Conservation (phyloP, 2,113 vertebrate species). For the Bubo blakistoni region DNA sequence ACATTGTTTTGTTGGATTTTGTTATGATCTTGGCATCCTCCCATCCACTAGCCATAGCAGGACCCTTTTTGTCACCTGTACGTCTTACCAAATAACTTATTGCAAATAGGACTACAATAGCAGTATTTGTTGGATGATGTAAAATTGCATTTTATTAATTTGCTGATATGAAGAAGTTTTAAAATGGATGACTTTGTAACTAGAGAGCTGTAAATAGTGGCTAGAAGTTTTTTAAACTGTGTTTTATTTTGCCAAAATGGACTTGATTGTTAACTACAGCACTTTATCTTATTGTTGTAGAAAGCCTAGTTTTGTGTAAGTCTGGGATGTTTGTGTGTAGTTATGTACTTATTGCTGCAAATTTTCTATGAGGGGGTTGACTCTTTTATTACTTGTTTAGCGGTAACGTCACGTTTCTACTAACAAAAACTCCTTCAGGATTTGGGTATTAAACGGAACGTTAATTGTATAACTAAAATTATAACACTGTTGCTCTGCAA, state of each 20-base stretch:
- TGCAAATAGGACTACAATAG: slow-evolving; percentile 45
- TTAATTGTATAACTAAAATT: slow-evolving; percentile 80
- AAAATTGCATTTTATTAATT: slow-evolving; percentile 31
- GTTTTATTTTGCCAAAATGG: slow-evolving; percentile 48
- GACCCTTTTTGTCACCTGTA: slow-evolving; percentile 68
- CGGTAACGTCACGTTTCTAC: slow-evolving; percentile 99
- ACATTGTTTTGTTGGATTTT: slow-evolving; percentile 65
- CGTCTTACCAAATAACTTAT: slow-evolving; percentile 39
- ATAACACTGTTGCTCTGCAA: slow-evolving; percentile 79
- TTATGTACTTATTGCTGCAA: slow-evolving; percentile 74
- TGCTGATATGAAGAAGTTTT: slow-evolving; percentile 29
- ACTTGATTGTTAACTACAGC: slow-evolving; percentile 52
- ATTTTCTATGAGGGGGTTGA: slow-evolving; percentile 90
- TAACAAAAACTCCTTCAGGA: slow-evolving; percentile 85
- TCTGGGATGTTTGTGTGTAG: slow-evolving; percentile 72
- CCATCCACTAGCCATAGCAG: slow-evolving; percentile 67
- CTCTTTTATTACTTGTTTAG: slow-evolving; percentile 99
- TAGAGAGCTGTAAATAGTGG: slow-evolving; percentile 55
- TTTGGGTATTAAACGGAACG: slow-evolving; percentile 74
- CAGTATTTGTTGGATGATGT: slow-evolving; percentile 31
- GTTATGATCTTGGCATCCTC: slow-evolving; percentile 63
- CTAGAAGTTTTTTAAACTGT: slow-evolving; percentile 35
- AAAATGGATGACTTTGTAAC: slow-evolving; percentile 44
- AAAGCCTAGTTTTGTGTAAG: slow-evolving; percentile 71
- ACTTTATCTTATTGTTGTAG: slow-evolving; percentile 64